Evolutionary conservation across 1,140 invertebrate genomes (phyloP).

Genomic region (Philopotamus ludificatus): DNA sequence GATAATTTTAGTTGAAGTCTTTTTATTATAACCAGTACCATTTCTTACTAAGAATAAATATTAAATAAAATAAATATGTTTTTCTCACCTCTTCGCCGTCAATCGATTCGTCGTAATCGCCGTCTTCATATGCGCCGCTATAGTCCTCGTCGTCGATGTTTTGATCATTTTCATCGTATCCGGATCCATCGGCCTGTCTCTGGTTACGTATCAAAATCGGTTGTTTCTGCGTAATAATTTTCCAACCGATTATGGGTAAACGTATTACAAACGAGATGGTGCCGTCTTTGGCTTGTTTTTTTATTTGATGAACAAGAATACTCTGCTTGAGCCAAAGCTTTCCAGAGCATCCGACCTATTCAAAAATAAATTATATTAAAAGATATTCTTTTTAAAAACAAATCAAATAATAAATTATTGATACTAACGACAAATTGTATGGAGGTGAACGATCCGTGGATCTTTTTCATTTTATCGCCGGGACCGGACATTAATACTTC

Average conservation of each 20-base stretch:
- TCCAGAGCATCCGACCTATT: constrained; percentile 66
- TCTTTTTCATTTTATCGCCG: constrained; percentile 29
- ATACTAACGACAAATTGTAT: constrained; percentile 32
- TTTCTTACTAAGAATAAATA: no score
- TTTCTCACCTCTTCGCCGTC: no score
- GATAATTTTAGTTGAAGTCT: no score
- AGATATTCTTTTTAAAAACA: background rate
- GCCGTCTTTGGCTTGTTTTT: constrained; percentile 63
- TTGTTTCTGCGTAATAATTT: constrained; percentile 50
- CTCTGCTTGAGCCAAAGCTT: constrained; percentile 61
- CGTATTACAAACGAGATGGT: constrained; percentile 61
- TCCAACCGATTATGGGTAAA: constrained; percentile 66
- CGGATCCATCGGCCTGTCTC: constrained; percentile 50
- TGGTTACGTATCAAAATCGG: constrained; percentile 39
- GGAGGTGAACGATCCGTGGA: constrained; percentile 18
- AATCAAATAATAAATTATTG: constrained; percentile 11
- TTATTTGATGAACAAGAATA: constrained; percentile 60
- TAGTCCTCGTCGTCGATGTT: constrained; percentile 48
- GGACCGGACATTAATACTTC: constrained; percentile 25
- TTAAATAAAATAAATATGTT: no score
- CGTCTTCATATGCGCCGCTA: constrained; percentile 42
- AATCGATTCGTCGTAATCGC: constrained; percentile 49
- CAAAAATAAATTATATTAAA: background rate
- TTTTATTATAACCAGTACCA: no score
- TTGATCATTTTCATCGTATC: constrained; percentile 44